Conservation (phyloP, 2,888 invertebrate species). For the Hipparchia sbordonii region DNA sequence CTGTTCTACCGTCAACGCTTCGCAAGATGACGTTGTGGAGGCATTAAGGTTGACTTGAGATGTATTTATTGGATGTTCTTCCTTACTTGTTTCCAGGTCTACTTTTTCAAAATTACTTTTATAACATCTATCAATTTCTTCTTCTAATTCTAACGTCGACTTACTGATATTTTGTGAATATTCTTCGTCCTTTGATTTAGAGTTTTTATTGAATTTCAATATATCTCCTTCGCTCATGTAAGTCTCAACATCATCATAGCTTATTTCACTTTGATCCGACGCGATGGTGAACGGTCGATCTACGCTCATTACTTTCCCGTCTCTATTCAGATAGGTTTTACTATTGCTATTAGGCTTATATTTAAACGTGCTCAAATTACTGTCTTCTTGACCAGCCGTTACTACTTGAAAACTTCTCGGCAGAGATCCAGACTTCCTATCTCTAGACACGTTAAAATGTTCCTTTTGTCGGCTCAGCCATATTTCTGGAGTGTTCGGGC, state of each 20-base stretch:
- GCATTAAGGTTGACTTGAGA: slow-evolving; percentile 75
- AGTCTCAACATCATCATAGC: slow-evolving; percentile 85
- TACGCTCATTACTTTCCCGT: slow-evolving; percentile 83
- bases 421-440: slow-evolving; percentile 89
- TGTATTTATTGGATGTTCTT: slow-evolving; percentile 60
- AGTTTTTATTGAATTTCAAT: slow-evolving; percentile 69
- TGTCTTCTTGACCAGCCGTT: slow-evolving; percentile 79
- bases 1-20: slow-evolving; percentile 73
- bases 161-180: slow-evolving; percentile 71
- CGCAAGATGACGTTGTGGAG: slow-evolving; percentile 82
- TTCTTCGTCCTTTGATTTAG: slow-evolving; percentile 62
- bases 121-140: slow-evolving; percentile 79
- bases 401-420: slow-evolving; percentile 90
- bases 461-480: slow-evolving; percentile 88
- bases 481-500: slow-evolving; percentile 86
- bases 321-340: slow-evolving; percentile 82
- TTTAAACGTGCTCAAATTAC: slow-evolving; percentile 67
- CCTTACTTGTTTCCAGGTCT: slow-evolving; percentile 65
- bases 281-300: slow-evolving; percentile 88
- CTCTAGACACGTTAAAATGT: slow-evolving; percentile 85
- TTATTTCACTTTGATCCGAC: slow-evolving; percentile 87
- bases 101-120: slow-evolving; percentile 74
- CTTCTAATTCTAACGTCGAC: slow-evolving; percentile 76
- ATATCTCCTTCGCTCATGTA: slow-evolving; percentile 77
- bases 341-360: slow-evolving; percentile 72